Evolutionary conservation across 2,797 vertebrate species (phyloP), one percentile per base, ranked within the genome.

Genomic region (Typhlichthys eigenmanni): DNA sequence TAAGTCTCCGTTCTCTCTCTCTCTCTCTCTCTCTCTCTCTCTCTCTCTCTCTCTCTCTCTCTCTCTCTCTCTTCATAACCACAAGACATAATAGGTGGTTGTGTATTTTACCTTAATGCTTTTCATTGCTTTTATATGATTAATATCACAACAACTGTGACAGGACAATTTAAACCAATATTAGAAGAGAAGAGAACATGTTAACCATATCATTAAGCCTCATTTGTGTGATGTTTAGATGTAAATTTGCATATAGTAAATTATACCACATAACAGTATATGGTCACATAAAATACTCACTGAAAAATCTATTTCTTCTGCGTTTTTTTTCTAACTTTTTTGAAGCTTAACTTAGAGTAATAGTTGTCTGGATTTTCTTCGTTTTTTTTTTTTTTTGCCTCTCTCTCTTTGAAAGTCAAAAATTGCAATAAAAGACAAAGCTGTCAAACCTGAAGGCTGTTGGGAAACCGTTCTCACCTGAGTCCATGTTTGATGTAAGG

Each of bases 401-500:
- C 38, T 52, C 14, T 68, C 49, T 76, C 32, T 59, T 29, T 8
- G n/a, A 2, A 34, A 60, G 46, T 55, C 50, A 47, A 66, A 70
- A 81, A 58, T 43, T 63, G 29, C 38, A 58, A 50, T 66, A 5
- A 55, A 58, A 76, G 48, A 69, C 16, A 64, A 60, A 4, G 32
- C 56, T 34, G 51, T 82, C 62, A 70, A 76, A 85, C 56, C 82
- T 75, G 52, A 80, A 73, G 72, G 73, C 73, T 69, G 68, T 77
- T 60, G n/a, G 47, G 17, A 62, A 65, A 32, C 49, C 62, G 13
- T 61, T 66, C 62, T 79, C 62, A 78, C 79, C 75, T 69, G 72
- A 80, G 55, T 14, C 56, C 70, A 62, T 47, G 72, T 72, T 81
- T 74, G 77, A 81, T 82, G 63, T 69, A 7, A 58, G 78, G 66